Evolutionary conservation across 2,797 vertebrate genomes (phyloP), one percentile per base, ranked within the genome.

Genomic region (Clarias laeviceps): DNA sequence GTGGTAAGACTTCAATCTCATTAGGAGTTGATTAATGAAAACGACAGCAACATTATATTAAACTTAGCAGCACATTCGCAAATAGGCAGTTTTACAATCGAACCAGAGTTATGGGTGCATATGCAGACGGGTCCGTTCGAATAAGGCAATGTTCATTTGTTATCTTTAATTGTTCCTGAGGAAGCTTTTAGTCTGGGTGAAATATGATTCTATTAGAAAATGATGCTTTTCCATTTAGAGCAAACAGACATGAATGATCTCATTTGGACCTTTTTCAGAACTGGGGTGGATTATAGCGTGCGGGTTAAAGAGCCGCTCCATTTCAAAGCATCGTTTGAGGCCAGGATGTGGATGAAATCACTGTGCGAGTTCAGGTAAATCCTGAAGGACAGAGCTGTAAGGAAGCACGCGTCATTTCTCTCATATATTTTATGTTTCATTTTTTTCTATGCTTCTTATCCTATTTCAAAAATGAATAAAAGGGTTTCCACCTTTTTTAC

Each of bases 81-180:
- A 89, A 90, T 90, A 91, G 89, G 92, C 92, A 94, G 94, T 94
- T 92, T 94, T 93, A 94, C 94, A 94, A 94, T 94, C 94, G 93
- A 92, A 93, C 92, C 92, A 94, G 91, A 90, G 90, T 94, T 95
- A 94, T 95, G 93, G 93, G 93, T 92, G 93, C 93, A 92, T 82
- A 84, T 92, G 93, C 91, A 37, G 80, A 81, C 78, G 76, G 83
- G 89, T 94, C 91, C 77, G 89, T 93, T 94, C 90, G 91, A 93
- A 94, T 93, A 89, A 89, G 92, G 90, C 92, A 91, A 85, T 91
- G 91, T 91, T 94, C 93, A 94, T 95, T 94, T 93, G 91, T 95
- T 94, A 94, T 94, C 91, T 93, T 92, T 95, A 95, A 95, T 96
- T 93, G 94, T 95, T 94, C 89, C 93, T 92, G 90, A 93, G 93